phyloP scores from a whole-genome alignment of 2,797 vertebrate species.

The Staurois parvus region DNA sequence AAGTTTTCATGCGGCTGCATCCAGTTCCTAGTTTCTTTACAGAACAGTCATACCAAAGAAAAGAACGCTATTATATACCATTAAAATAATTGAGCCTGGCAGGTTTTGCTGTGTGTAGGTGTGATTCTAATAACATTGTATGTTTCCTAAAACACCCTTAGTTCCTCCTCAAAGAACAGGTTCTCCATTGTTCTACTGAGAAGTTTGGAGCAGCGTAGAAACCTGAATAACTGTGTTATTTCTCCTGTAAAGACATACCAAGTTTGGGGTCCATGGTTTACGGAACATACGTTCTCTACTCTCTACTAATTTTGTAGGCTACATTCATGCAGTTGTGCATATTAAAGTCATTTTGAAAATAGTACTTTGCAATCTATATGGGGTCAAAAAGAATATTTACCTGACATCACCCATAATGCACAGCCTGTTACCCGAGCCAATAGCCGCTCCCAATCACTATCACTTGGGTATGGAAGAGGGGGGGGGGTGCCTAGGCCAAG shows the following conservation, averaged over 20 bases:
- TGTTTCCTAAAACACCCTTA: slow-evolving; percentile 53
- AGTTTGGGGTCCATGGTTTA: not conserved
- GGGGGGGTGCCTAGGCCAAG: no score
- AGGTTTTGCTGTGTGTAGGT: slow-evolving; percentile 57
- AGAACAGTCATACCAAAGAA: slow-evolving; percentile 34
- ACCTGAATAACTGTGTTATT: slow-evolving; percentile 17
- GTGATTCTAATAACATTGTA: slow-evolving; percentile 59
- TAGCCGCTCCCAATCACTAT: no score
- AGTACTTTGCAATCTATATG: no score
- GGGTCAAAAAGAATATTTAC: no score
- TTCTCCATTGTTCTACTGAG: slow-evolving; percentile 50
- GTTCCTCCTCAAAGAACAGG: slow-evolving; percentile 49
- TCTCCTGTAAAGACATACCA: slow-evolving; percentile 22
- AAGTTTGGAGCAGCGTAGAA: slow-evolving; percentile 26
- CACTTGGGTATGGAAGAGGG: no score
- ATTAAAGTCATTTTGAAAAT: no score
- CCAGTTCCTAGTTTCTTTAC: slow-evolving; percentile 26
- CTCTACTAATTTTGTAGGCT: no score
- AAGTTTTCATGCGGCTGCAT: slow-evolving; percentile 32
- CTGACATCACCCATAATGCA: no score
- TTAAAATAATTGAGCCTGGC: slow-evolving; percentile 61
- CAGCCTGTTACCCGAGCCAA: no score
- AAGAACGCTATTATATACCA: slow-evolving; percentile 52
- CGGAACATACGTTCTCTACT: no score
- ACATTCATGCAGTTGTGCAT: no score